phyloP scores from a whole-genome alignment of 1,140 invertebrate species.

The Magallana ariakensis region DNA sequence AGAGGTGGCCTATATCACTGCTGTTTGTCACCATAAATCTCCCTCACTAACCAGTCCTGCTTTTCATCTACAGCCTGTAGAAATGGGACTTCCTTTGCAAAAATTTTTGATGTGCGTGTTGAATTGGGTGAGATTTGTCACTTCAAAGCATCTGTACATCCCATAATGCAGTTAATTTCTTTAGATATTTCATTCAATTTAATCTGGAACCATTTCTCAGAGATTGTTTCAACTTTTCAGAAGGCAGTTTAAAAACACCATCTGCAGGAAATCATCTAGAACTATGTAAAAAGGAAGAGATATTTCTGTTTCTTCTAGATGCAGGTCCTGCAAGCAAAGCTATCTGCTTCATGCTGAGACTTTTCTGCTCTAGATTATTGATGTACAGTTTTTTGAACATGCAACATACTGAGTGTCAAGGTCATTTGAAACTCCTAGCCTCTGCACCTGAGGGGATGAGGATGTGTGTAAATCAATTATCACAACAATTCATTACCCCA shows the following conservation, averaged over 20 bases:
- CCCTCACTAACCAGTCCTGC: background rate
- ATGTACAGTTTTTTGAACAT: background rate
- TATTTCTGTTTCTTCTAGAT: background rate
- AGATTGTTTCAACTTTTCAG: background rate
- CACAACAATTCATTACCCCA: constrained; percentile 32
- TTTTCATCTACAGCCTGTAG: constrained; percentile 32
- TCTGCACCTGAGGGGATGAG: constrained; percentile 20
- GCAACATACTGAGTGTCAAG: constrained; percentile 22
- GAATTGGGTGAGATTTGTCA: constrained; percentile 32
- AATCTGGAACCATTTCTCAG: constrained; percentile 4
- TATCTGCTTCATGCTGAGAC: background rate
- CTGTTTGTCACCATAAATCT: constrained; percentile 35
- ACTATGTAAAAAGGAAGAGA: background rate
- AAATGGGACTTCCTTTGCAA: constrained; percentile 26
- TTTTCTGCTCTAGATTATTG: constrained; percentile 25
- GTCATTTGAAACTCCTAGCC: background rate
- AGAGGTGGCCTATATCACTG: background rate
- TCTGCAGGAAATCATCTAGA: constrained; percentile 9
- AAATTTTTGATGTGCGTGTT: constrained; percentile 4
- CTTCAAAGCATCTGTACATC: constrained; percentile 19
- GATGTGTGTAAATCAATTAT: constrained; percentile 33
- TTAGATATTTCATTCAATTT: constrained; percentile 18
- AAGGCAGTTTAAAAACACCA: background rate
- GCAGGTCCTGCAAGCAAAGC: constrained; percentile 5
- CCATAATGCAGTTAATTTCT: constrained; percentile 22